Evolutionary conservation across 2,797 vertebrate genomes (phyloP).

Genomic region (Fistularia commersonii): DNA sequence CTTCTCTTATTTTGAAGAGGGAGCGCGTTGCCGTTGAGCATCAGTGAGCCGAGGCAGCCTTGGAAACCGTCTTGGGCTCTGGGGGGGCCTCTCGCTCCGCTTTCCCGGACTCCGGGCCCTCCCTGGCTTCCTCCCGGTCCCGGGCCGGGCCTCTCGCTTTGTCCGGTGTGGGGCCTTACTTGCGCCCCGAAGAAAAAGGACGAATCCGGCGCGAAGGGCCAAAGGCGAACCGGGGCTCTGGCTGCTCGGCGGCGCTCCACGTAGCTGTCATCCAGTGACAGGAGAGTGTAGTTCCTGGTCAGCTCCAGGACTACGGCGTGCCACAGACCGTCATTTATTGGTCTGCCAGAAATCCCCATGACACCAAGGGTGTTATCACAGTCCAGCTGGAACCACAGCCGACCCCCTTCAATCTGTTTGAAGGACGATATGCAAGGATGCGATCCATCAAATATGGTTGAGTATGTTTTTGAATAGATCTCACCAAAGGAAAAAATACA

Average conservation of each 20-base stretch:
- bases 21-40: slow-evolving; percentile 89
- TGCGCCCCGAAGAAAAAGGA: slow-evolving; percentile 92
- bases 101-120: slow-evolving; percentile 59
- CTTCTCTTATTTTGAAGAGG: slow-evolving; percentile 88
- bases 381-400: slow-evolving; percentile 92
- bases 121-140: slow-evolving; percentile 62
- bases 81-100: slow-evolving; percentile 66
- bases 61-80: slow-evolving; percentile 87
- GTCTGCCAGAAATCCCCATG: slow-evolving; percentile 90
- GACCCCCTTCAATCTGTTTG: slow-evolving; percentile 88
- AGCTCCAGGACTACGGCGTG: slow-evolving; percentile 88
- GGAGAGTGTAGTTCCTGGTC: slow-evolving; percentile 86
- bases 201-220: slow-evolving; percentile 83
- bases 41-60: slow-evolving; percentile 90
- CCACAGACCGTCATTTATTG: slow-evolving; percentile 92
- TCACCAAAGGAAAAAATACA: too few species aligned
- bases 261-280: slow-evolving; percentile 86
- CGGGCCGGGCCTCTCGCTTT: slow-evolving; percentile 69
- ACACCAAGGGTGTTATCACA: slow-evolving; percentile 93
- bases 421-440: neutral
- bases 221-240: slow-evolving; percentile 85
- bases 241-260: slow-evolving; percentile 85
- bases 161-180: slow-evolving; percentile 68
- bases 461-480: too few species aligned
- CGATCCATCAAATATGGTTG: too few species aligned